Conservation (phyloP, 2,797 vertebrate genomes). For the Lacerta bilineata region DNA sequence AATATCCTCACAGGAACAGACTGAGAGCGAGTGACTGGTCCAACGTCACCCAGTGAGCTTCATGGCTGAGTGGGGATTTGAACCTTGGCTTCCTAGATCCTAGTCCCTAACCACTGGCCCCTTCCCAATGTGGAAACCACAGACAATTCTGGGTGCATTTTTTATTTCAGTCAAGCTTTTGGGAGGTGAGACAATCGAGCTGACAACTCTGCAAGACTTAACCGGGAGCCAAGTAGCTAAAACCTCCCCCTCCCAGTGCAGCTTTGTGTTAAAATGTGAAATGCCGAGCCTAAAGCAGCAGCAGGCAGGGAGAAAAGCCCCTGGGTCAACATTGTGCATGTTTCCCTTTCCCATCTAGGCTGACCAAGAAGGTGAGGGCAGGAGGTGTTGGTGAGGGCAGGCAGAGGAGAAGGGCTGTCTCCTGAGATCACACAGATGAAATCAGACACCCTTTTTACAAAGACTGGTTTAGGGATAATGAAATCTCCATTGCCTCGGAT, state of each 20-base stretch:
- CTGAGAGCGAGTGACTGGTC: too few species aligned
- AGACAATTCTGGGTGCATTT: constrained; percentile 21
- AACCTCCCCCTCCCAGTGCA: constrained; percentile 4
- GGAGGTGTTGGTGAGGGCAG: neutral
- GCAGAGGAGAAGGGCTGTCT: neutral
- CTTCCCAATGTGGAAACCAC: neutral
- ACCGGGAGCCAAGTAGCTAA: neutral
- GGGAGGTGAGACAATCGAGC: constrained; percentile 14
- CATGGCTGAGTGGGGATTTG: too few species aligned
- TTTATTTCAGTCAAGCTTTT: neutral
- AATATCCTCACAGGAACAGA: too few species aligned
- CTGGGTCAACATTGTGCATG: constrained; percentile 47
- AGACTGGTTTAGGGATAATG: constrained; percentile 48
- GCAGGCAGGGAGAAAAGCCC: constrained; percentile 38
- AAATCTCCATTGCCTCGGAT: constrained; percentile 19
- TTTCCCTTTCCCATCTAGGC: constrained; percentile 25
- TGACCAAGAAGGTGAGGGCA: neutral
- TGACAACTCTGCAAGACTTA: constrained; percentile 44
- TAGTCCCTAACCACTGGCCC: too few species aligned
- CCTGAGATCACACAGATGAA: neutral
- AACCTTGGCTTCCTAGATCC: too few species aligned
- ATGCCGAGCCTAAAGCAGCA: constrained; percentile 50
- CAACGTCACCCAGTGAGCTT: too few species aligned
- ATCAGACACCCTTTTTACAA: neutral
- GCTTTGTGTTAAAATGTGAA: constrained; percentile 48